phyloP scores from a whole-genome alignment of 2,113 vertebrate species.

The Hystrix brachyura region DNA sequence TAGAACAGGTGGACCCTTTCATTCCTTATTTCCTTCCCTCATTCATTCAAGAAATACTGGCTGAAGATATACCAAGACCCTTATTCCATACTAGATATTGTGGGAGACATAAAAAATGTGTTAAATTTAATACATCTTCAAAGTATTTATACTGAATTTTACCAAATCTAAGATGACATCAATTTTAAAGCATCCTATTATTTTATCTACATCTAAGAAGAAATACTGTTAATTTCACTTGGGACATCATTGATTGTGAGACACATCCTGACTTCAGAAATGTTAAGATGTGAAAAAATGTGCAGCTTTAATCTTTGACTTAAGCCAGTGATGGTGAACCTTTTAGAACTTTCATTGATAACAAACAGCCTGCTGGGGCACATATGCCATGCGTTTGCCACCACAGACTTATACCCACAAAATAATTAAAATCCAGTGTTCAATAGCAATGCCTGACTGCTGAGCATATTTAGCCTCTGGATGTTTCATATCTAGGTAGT shows the following conservation, averaged over 20 bases:
- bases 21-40: not conserved
- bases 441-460: not conserved
- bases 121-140: not conserved
- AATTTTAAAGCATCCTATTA: not conserved
- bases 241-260: not conserved
- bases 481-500: not conserved
- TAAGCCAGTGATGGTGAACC: not conserved
- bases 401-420: not conserved
- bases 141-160: not conserved
- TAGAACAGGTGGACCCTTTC: not conserved
- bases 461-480: not conserved
- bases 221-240: constrained; percentile 36
- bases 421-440: not conserved
- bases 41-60: not conserved
- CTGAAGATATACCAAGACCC: not conserved
- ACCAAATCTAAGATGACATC: not conserved
- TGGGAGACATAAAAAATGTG: not conserved
- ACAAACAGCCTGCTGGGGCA: not conserved
- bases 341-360: not conserved
- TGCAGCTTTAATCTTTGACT: not conserved
- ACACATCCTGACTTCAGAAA: not conserved
- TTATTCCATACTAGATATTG: not conserved
- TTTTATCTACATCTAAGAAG: not conserved
- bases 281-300: not conserved
- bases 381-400: not conserved